These are phyloP conservation scores for Anoplophora glabripennis DNA, from an alignment of 1,140 invertebrate species.

Conservation along the genomic window DNA sequence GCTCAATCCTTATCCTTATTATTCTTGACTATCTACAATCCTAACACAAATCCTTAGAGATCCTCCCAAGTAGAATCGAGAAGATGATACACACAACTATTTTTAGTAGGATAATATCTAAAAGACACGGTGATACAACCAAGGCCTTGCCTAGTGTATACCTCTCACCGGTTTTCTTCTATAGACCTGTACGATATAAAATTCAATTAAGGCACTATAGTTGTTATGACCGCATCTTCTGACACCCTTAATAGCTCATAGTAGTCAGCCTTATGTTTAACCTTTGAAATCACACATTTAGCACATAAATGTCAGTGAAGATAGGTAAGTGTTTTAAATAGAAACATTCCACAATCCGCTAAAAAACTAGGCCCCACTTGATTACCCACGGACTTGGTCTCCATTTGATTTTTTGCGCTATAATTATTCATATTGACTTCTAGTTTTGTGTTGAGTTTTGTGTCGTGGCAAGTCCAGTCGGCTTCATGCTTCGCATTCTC, in stretches of 20 bases:
- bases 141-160: background rate
- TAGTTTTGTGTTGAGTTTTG: conserved; percentile 3
- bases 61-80: conserved; percentile 7
- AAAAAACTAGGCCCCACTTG: conserved; percentile 20
- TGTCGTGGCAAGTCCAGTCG: conserved; percentile 9
- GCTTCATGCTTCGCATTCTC: conserved; percentile 46
- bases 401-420: conserved; percentile 1
- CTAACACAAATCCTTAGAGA: conserved; percentile 39
- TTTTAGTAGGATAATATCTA: conserved; percentile 16
- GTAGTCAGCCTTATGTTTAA: conserved; percentile 42
- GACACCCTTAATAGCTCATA: conserved; percentile 6
- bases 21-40: conserved; percentile 31
- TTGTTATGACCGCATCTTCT: conserved; percentile 18
- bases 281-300: conserved; percentile 37
- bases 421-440: conserved; percentile 18
- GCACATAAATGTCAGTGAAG: conserved; percentile 30
- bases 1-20: conserved; percentile 26
- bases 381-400: conserved; percentile 7
- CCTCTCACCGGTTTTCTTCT: background rate
- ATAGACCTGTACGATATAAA: too few species aligned
- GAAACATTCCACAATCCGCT: background rate
- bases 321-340: conserved; percentile 14
- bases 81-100: conserved; percentile 31
- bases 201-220: background rate
- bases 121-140: conserved; percentile 27